phyloP scores from a whole-genome alignment of 2,888 invertebrate genomes.

The Adelognathus sp. region DNA sequence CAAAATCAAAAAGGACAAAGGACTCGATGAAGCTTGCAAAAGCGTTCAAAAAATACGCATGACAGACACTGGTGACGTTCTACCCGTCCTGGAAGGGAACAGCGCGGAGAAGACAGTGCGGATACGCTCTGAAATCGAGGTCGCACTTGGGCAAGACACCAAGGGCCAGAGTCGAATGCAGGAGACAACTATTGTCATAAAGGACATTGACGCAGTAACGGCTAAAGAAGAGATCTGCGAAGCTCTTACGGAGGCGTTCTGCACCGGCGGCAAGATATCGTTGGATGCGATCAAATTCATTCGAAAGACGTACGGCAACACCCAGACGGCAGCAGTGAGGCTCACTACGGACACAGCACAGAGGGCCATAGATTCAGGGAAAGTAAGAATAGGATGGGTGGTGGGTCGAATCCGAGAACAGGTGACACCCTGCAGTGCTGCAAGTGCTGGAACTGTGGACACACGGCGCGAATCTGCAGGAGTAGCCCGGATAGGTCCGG shows the following conservation, averaged over 20 bases:
- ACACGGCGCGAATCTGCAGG: too few species aligned
- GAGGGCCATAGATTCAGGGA: neutral
- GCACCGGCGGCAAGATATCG: too few species aligned
- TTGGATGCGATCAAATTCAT: too few species aligned
- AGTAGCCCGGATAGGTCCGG: too few species aligned
- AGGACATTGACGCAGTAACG: constrained; percentile 51
- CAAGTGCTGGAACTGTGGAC: too few species aligned
- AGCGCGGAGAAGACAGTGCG: too few species aligned
- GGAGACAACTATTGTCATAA: constrained; percentile 45
- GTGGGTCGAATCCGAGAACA: neutral
- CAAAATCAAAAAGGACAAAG: too few species aligned
- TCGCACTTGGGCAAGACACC: constrained; percentile 24
- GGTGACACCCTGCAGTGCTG: too few species aligned
- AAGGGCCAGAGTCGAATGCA: constrained; percentile 44
- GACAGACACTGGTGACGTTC: neutral
- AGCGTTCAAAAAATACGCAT: too few species aligned
- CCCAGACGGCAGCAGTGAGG: neutral
- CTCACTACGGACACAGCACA: neutral
- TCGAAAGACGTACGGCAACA: too few species aligned
- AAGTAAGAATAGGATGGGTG: neutral
- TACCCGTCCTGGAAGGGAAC: neutral
- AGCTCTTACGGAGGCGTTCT: too few species aligned
- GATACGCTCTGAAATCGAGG: neutral
- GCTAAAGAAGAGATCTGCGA: constrained; percentile 46
- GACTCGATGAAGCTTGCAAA: neutral